phyloP scores from a whole-genome alignment of 1,140 invertebrate genomes.

The Drosophila teissieri region DNA sequence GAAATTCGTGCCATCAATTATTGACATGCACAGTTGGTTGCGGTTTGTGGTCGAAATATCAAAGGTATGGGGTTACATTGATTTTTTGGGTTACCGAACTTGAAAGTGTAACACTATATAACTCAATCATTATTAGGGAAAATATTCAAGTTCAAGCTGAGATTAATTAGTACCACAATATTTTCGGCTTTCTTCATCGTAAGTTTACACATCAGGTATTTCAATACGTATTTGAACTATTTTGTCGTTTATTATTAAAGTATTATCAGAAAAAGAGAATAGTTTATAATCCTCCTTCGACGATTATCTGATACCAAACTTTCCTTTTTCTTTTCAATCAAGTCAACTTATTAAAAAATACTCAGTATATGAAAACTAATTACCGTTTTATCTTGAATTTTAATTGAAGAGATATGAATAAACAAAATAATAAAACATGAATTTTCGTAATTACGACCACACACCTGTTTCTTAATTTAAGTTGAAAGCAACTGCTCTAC shows the following conservation, averaged over 20 bases:
- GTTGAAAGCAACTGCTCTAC: neutral
- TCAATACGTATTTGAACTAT: neutral
- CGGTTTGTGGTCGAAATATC: conserved; percentile 12
- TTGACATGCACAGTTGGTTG: conserved; percentile 19
- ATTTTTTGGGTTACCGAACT: neutral
- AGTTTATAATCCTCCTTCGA: neutral
- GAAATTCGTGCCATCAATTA: conserved; percentile 20
- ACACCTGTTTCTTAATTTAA: neutral
- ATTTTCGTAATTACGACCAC: conserved; percentile 1
- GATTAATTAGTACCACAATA: neutral
- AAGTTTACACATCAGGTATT: too few species aligned
- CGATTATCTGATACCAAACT: neutral
- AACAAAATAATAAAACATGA: conserved; percentile 6
- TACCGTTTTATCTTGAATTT: neutral
- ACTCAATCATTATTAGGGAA: neutral
- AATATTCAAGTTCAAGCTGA: neutral
- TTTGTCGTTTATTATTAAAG: neutral
- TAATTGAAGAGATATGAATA: neutral
- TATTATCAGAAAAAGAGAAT: neutral
- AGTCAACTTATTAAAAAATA: neutral
- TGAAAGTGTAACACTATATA: neutral
- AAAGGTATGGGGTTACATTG: neutral
- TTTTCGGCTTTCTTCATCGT: too few species aligned
- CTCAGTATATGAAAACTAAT: neutral
- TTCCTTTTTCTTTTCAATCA: neutral